These are phyloP conservation scores for Caenorhabditis briggsae DNA, from an alignment of 1,140 invertebrate species.

Conservation along the genomic window DNA sequence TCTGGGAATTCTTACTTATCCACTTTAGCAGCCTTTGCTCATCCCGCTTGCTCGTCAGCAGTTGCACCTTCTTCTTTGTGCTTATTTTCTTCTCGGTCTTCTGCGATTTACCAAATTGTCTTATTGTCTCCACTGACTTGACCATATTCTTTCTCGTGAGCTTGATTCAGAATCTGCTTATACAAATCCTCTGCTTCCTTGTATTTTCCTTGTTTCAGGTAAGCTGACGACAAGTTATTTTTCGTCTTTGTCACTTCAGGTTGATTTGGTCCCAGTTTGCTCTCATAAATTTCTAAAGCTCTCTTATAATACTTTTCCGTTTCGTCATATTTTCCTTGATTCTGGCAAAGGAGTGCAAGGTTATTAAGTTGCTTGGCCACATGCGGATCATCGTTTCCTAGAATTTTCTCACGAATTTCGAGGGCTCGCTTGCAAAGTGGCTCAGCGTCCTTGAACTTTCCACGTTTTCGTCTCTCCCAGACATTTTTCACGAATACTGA, in stretches of 20 bases:
- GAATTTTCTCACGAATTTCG: slow-evolving; percentile 96
- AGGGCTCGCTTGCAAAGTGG: slow-evolving; percentile 98
- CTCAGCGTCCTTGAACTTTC: slow-evolving; percentile 97
- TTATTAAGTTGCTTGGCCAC: slow-evolving; percentile 99
- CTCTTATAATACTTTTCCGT: slow-evolving; percentile 82
- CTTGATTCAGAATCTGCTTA: slow-evolving; percentile 92
- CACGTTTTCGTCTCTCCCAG: slow-evolving; percentile 97
- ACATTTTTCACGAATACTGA: slow-evolving; percentile 96
- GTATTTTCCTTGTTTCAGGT: slow-evolving; percentile 97
- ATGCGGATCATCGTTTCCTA: slow-evolving; percentile 97
- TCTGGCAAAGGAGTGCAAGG: slow-evolving; percentile 94
- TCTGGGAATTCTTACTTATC: slow-evolving; percentile 90
- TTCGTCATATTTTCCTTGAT: slow-evolving; percentile 83
- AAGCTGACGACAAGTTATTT: slow-evolving; percentile 84
- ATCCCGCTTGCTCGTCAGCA: slow-evolving; percentile 87
- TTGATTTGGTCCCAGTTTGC: slow-evolving; percentile 94
- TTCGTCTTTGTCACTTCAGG: slow-evolving; percentile 98
- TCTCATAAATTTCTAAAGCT: slow-evolving; percentile 95
- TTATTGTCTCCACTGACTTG: slow-evolving; percentile 85
- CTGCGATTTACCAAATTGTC: slow-evolving; percentile 99
- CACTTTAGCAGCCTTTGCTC: too few species aligned
- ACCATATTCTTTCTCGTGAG: slow-evolving; percentile 96
- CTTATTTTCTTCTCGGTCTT: slow-evolving; percentile 83
- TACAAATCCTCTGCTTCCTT: slow-evolving; percentile 96
- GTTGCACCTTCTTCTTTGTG: slow-evolving; percentile 87